Percentiles rank a stretch among this genome's conserved stretches.
These are phyloP conservation scores for Calliopum simillimum DNA, from an alignment of 2,888 invertebrate species.

Conservation along the genomic window DNA sequence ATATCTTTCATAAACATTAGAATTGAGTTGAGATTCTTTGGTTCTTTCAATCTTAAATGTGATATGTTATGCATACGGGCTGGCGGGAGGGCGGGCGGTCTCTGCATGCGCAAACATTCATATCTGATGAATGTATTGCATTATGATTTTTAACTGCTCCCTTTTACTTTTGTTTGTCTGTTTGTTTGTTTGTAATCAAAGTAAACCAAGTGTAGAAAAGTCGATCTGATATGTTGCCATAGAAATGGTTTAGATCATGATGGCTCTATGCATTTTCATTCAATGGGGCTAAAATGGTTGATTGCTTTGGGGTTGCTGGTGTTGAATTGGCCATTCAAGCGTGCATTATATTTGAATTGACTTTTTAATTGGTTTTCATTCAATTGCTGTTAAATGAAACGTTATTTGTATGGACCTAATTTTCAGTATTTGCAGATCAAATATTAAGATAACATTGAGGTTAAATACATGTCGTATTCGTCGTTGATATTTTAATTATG, in stretches of 20 bases:
- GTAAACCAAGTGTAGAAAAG: constrained; percentile 3
- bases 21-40: too few relatives aligned
- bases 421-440: constrained; percentile 30
- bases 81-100: too few relatives aligned
- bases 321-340: constrained; percentile 14
- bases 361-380: constrained; percentile 24
- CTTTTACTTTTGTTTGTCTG: not conserved
- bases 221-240: not conserved
- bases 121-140: too few relatives aligned
- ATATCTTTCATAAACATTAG: too few relatives aligned
- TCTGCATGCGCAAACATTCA: too few relatives aligned
- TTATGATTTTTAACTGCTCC: not conserved
- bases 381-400: constrained; percentile 14
- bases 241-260: too few relatives aligned
- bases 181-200: not conserved
- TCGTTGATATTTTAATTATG: too few relatives aligned
- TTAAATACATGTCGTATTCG: not conserved
- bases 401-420: constrained; percentile 8
- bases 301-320: not conserved
- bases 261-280: too few relatives aligned
- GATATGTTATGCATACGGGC: too few relatives aligned
- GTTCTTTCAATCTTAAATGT: too few relatives aligned
- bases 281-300: too few relatives aligned
- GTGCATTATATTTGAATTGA: constrained; percentile 21
- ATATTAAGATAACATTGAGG: constrained; percentile 24